Conservation (phyloP, 2,113 vertebrate species). For the Myotis yumanensis region DNA sequence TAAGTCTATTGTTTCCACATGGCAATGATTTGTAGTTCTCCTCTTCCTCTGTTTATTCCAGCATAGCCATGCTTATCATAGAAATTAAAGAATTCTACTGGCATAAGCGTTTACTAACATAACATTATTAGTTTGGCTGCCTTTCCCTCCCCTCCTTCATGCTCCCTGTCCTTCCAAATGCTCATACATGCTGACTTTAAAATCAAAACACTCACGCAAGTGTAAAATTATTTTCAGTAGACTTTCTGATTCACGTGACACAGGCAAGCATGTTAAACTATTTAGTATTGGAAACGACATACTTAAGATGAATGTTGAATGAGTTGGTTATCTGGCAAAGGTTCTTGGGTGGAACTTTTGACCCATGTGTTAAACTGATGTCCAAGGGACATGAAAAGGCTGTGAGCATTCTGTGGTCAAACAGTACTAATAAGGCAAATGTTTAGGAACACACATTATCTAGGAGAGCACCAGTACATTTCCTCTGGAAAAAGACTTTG, state of each 20-base stretch:
- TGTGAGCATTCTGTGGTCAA: slow-evolving; percentile 46
- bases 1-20: neutral
- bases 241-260: neutral
- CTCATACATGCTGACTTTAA: slow-evolving; percentile 5
- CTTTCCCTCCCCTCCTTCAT: neutral
- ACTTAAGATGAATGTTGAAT: slow-evolving; percentile 9
- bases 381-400: slow-evolving; percentile 30
- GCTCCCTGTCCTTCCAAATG: neutral
- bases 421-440: slow-evolving; percentile 34
- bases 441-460: slow-evolving; percentile 48
- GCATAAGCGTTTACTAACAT: neutral
- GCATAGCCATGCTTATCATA: neutral
- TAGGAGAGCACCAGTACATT: slow-evolving; percentile 1
- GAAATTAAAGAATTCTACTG: neutral
- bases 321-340: neutral
- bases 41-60: neutral
- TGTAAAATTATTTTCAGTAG: neutral
- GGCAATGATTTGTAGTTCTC: neutral
- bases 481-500: slow-evolving; percentile 63
- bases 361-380: slow-evolving; percentile 29
- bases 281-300: slow-evolving; percentile 37
- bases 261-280: neutral
- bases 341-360: slow-evolving; percentile 43
- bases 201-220: slow-evolving; percentile 14
- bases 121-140: neutral